phyloP scores from a whole-genome alignment of 1,140 invertebrate species.

The Cydia amplana region DNA sequence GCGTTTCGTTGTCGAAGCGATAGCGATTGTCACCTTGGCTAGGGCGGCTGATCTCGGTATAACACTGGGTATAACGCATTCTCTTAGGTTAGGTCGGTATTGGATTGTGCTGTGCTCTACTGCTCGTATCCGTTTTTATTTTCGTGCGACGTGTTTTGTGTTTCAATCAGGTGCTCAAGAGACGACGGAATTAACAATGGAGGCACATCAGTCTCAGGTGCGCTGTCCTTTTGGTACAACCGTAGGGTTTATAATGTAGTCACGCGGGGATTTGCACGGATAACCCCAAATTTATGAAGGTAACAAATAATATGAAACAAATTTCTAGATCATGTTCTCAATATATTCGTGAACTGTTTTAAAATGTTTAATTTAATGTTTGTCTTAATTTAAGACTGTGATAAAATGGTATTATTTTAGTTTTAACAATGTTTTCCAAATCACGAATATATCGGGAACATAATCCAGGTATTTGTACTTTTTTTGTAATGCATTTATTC shows the following conservation, averaged over 20 bases:
- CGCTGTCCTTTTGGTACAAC: conserved; percentile 31
- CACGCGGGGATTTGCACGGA: conserved; percentile 29
- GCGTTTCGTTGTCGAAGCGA: too few relatives aligned
- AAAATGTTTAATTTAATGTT: too few relatives aligned
- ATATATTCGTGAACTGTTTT: background rate
- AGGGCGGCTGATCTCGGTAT: too few relatives aligned
- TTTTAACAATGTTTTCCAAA: too few relatives aligned
- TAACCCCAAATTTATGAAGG: conserved; percentile 27
- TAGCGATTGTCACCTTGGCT: too few relatives aligned
- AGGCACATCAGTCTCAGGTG: conserved; percentile 31
- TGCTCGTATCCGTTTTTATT: conserved; percentile 29
- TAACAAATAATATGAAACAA: conserved; percentile 28
- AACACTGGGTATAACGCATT: conserved; percentile 38
- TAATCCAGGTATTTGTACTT: too few relatives aligned
- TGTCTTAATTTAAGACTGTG: too few relatives aligned
- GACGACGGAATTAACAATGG: conserved; percentile 26
- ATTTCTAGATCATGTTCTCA: background rate
- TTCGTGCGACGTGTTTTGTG: conserved; percentile 29
- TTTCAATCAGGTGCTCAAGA: conserved; percentile 24
- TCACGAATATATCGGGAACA: too few relatives aligned
- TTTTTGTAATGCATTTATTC: too few relatives aligned
- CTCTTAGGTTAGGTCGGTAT: conserved; percentile 26
- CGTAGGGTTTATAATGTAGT: conserved; percentile 31
- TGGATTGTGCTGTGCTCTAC: conserved; percentile 24
- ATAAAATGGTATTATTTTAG: too few relatives aligned